phyloP scores from a whole-genome alignment of 2,797 vertebrate species.

The Chloroceryle amazona region DNA sequence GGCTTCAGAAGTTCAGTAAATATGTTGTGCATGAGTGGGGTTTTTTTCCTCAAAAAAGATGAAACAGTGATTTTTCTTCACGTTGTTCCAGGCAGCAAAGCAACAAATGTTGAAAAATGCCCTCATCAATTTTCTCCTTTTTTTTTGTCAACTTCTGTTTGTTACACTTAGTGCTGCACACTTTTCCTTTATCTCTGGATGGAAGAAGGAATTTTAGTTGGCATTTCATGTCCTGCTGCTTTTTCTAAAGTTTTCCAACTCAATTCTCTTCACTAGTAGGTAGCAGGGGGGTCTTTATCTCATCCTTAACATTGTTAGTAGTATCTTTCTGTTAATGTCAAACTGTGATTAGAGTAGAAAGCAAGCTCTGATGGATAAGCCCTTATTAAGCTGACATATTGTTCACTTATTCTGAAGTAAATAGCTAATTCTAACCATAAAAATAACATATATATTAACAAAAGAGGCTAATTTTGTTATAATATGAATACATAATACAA shows the following conservation, averaged over 20 bases:
- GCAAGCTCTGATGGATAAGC: not conserved
- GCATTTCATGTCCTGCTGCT: conserved; percentile 78
- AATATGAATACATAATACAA: not conserved
- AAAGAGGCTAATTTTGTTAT: not conserved
- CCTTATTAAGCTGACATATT: not conserved
- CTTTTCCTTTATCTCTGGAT: conserved; percentile 32
- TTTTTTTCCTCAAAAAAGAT: not conserved
- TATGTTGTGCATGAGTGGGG: not conserved
- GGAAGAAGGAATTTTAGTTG: conserved; percentile 61
- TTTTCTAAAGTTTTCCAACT: conserved; percentile 74
- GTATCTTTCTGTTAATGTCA: conserved; percentile 81
- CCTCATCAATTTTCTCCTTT: conserved; percentile 1
- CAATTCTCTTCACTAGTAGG: conserved; percentile 67
- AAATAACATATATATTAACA: not conserved
- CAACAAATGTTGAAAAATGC: not conserved
- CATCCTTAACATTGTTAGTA: conserved; percentile 74
- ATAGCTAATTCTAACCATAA: not conserved
- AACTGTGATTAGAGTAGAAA: conserved; percentile 76
- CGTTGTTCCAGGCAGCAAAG: not conserved
- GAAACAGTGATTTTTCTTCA: not conserved
- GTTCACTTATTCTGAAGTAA: not conserved
- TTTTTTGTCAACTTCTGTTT: conserved; percentile 20
- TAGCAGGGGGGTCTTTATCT: conserved; percentile 77
- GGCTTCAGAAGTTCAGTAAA: not conserved
- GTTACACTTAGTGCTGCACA: conserved; percentile 16